Evolutionary conservation across 2,113 vertebrate genomes (phyloP).

Genomic region (Hippocampus barbouri): DNA sequence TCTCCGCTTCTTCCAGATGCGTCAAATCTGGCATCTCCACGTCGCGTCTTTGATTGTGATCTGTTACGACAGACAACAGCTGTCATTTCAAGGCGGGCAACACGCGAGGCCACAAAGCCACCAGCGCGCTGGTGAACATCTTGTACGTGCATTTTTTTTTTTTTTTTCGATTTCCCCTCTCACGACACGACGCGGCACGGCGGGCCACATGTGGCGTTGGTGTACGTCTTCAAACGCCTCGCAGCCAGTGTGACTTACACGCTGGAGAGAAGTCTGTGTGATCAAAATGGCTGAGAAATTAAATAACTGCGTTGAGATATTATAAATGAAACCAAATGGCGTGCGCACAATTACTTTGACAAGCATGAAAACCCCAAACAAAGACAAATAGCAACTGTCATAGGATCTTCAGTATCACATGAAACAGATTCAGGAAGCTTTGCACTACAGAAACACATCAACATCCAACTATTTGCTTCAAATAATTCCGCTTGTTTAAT

Average conservation of each 20-base stretch:
- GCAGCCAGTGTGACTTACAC: background rate
- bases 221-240: background rate
- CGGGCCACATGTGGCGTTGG: background rate
- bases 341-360: background rate
- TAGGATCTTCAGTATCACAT: too few species aligned
- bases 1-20: background rate
- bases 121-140: background rate
- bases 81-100: slow-evolving; percentile 1
- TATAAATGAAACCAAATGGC: too few species aligned
- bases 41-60: background rate
- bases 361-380: background rate
- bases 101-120: background rate
- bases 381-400: too few species aligned
- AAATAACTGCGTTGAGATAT: too few species aligned
- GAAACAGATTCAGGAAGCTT: too few species aligned
- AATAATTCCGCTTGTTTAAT: too few species aligned
- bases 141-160: background rate
- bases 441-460: too few species aligned
- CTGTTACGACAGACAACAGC: background rate
- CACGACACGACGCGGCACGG: background rate
- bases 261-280: background rate
- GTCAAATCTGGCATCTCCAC: background rate
- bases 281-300: too few species aligned
- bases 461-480: too few species aligned
- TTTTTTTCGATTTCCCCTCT: background rate